Percentiles rank a stretch among this genome's conserved stretches.
phyloP scores from a whole-genome alignment of 2,888 invertebrate species.

The Poecilobothrus nobilitatus region DNA sequence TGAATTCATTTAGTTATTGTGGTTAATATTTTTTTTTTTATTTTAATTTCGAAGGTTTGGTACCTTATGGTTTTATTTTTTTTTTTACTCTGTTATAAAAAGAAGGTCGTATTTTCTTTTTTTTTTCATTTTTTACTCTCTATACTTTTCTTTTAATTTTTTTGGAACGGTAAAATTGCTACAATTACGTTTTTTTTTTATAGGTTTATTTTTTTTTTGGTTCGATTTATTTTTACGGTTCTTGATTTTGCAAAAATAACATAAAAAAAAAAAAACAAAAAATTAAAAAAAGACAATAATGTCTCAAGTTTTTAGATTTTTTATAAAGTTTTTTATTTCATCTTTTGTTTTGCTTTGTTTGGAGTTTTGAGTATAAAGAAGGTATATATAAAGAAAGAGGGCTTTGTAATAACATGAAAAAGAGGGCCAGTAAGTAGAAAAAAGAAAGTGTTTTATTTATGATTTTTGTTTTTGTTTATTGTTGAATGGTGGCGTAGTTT shows the following conservation, averaged over 20 bases:
- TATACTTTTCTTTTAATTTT: not conserved
- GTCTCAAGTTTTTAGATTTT: not conserved
- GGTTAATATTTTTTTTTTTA: not conserved
- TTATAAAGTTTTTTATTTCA: not conserved
- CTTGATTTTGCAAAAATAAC: not conserved
- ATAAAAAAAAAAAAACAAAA: too few species aligned
- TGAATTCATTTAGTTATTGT: too few species aligned
- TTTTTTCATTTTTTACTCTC: not conserved
- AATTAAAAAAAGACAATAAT: not conserved
- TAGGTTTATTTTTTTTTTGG: not conserved
- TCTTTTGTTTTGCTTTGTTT: not conserved
- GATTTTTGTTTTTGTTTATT: not conserved
- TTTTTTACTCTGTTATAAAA: not conserved
- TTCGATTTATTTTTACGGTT: not conserved
- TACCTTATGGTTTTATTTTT: too few species aligned
- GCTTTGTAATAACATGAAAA: not conserved
- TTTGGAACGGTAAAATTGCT: not conserved
- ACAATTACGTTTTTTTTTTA: not conserved
- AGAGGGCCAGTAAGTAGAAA: not conserved
- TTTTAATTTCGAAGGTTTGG: not conserved
- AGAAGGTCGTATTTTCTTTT: not conserved
- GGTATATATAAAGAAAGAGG: not conserved
- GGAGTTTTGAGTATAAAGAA: too few species aligned
- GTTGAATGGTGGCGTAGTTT: not conserved
- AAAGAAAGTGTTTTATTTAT: constrained; percentile 3